Evolutionary conservation across 2,113 vertebrate species (phyloP), one percentile per base, ranked within the genome.

Genomic region (Phainopepla nitens): DNA sequence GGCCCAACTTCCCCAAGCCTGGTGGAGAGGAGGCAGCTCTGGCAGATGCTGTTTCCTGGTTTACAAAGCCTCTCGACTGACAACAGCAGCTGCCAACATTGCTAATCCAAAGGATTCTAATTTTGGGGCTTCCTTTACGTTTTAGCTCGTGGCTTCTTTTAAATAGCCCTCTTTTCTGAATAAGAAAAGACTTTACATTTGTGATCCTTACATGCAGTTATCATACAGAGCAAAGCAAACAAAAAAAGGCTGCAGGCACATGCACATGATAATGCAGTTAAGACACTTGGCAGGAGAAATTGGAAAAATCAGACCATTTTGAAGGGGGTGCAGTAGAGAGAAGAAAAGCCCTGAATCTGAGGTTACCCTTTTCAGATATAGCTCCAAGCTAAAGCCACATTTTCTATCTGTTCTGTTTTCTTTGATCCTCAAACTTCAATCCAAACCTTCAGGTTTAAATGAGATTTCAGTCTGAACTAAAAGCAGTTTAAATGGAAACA

Each of bases 351-450:
- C 71, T 66, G 66, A 82, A 53, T 85, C 49, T 65, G 75, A 95
- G 75, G 88, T 90, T 87, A 89, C 84, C 35, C 89, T 96, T 82
- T 95, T 85, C 77, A 93, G 70, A 54, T 25, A 83, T 24, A 79
- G 86, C 94, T 96, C 54, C 87, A 82, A 90, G 93, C 82, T 91
- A 88, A 97, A 93, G 57, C 45, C 76, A 73, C n/a, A 18, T 72
- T 93, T 90, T 81, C 49, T 82, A 69, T 89, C 56, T 72, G 10
- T 75, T 68, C 70, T 35, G 10, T 85, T 96, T 91, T 17, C 62
- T 96, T 96, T 97, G 93, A 97, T 96, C 93, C 80, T 93, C 86
- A 88, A 85, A 82, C 87, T 93, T 95, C 94, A 97, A 87, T 89
- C 82, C 80, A 81, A 87, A 89, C 80, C 91, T 94, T 62, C 87